These are phyloP conservation scores for Galbula dea DNA, from an alignment of 2,113 vertebrate genomes.

Conservation along the genomic window DNA sequence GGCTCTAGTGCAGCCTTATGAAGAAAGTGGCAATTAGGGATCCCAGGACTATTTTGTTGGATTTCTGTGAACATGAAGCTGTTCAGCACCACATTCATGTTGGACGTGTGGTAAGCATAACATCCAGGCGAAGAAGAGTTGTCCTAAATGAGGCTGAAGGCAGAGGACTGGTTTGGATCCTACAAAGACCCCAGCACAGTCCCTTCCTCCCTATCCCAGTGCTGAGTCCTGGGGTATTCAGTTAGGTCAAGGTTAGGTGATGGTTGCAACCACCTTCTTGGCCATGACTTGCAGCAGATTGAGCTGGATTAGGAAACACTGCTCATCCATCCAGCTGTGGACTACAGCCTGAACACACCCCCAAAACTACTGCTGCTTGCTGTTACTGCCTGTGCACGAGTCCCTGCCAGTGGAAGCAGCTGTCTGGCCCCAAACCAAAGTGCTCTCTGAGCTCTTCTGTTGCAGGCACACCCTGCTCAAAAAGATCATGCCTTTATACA, in stretches of 20 bases:
- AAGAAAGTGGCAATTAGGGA: background rate
- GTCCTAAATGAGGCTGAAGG: background rate
- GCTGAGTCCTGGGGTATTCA: background rate
- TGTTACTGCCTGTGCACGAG: background rate
- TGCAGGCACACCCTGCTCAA: background rate
- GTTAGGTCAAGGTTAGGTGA: background rate
- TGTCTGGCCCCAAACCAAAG: background rate
- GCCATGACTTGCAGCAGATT: background rate
- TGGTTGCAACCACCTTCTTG: background rate
- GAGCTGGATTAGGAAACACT: background rate
- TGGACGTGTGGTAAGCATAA: background rate
- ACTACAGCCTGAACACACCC: background rate
- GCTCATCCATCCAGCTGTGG: too few species aligned
- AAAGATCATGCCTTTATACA: background rate
- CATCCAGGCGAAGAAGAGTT: background rate
- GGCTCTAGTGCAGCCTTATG: background rate
- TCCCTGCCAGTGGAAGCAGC: background rate
- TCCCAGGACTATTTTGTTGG: background rate
- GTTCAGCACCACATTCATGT: background rate
- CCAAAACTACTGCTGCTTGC: background rate
- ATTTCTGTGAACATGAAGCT: background rate
- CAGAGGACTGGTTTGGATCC: background rate
- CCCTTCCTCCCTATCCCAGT: accelerated
- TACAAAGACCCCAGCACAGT: background rate
- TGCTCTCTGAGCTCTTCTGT: background rate